Evolutionary conservation across 2,797 vertebrate species (phyloP).

Genomic region (Rhabdophis nuchalis): DNA sequence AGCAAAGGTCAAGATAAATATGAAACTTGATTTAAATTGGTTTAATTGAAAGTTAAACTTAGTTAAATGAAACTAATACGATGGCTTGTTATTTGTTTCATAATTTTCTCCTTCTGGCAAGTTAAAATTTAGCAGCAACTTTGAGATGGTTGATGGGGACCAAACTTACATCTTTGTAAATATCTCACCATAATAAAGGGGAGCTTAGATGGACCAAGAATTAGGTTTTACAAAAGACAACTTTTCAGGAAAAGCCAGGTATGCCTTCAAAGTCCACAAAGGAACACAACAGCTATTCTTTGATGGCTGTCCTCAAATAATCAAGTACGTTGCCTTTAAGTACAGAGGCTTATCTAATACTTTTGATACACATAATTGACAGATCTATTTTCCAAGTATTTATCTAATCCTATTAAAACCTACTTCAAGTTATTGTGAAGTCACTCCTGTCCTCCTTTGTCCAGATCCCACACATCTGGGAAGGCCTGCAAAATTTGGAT

Average conservation of each 20-base stretch:
- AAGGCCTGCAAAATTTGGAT: background rate
- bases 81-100: background rate
- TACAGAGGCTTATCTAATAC: background rate
- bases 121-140: background rate
- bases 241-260: background rate
- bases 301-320: background rate
- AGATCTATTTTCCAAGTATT: background rate
- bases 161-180: background rate
- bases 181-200: background rate
- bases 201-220: background rate
- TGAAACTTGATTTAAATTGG: background rate
- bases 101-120: background rate
- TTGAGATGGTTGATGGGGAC: background rate
- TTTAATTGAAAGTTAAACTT: background rate
- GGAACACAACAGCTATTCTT: background rate
- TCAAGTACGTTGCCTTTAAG: background rate
- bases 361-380: background rate
- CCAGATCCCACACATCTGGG: background rate
- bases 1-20: background rate
- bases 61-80: background rate
- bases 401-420: background rate
- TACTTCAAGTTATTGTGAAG: background rate
- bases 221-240: background rate
- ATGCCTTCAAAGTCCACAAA: background rate
- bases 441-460: background rate